Conservation (phyloP, 1,140 invertebrate genomes). For the Ectropis grisescens region DNA sequence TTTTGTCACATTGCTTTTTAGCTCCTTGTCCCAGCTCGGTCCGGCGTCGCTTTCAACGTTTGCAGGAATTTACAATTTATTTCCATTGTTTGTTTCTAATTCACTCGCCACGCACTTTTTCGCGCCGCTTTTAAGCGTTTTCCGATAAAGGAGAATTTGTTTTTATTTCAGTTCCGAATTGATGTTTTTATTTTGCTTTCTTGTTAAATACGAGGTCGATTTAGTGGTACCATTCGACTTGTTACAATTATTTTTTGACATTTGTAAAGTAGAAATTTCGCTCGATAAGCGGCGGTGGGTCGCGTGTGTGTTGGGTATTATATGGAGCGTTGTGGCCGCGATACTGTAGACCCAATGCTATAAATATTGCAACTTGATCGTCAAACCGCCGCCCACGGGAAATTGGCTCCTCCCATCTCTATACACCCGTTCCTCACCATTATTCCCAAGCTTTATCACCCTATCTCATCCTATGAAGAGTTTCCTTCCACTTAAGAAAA, state of each 20-base stretch:
- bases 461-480: too few relatives aligned
- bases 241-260: too few relatives aligned
- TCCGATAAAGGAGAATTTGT: slow-evolving; percentile 1
- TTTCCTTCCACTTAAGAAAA: too few relatives aligned
- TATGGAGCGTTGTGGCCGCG: too few relatives aligned
- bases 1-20: slow-evolving; percentile 9
- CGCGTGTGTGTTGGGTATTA: slow-evolving; percentile 21
- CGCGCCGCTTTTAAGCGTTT: slow-evolving; percentile 8
- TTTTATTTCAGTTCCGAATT: too few relatives aligned
- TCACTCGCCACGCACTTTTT: slow-evolving; percentile 12
- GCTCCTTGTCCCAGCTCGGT: slow-evolving; percentile 6
- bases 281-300: slow-evolving; percentile 27
- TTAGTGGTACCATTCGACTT: too few relatives aligned
- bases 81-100: slow-evolving; percentile 11
- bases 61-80: slow-evolving; percentile 17
- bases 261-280: too few relatives aligned
- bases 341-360: slow-evolving; percentile 11
- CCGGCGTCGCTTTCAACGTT: slow-evolving; percentile 12
- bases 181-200: too few relatives aligned
- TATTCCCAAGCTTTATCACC: too few relatives aligned
- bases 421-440: too few relatives aligned
- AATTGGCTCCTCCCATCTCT: slow-evolving; percentile 13
- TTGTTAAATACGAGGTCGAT: too few relatives aligned
- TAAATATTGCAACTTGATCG: slow-evolving; percentile 28
- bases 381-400: slow-evolving; percentile 22